Evolutionary conservation across 1,140 invertebrate species (phyloP).

Genomic region (Pogonognathellus flavescens): DNA sequence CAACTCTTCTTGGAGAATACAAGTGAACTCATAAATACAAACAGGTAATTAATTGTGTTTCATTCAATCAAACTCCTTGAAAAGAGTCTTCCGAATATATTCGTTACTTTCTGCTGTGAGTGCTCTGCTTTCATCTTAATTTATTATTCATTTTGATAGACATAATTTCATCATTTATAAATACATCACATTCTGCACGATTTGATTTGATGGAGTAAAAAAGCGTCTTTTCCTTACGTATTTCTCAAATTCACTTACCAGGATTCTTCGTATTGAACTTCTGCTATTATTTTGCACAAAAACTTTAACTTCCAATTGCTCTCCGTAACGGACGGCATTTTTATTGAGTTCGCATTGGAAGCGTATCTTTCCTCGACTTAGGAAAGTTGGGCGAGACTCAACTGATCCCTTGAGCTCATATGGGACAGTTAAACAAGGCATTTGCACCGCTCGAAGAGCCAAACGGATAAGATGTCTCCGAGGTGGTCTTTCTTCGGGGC

Average conservation of each 20-base stretch:
- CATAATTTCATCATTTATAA: too few species aligned
- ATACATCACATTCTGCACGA: too few species aligned
- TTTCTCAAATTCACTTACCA: too few species aligned
- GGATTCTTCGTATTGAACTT: constrained; percentile 94
- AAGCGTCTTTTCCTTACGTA: too few species aligned
- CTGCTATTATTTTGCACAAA: constrained; percentile 93
- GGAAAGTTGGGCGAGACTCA: constrained; percentile 69
- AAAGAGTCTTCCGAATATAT: too few species aligned
- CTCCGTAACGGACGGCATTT: constrained; percentile 81
- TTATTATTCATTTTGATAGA: too few species aligned
- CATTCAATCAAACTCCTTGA: not conserved
- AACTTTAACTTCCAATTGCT: constrained; percentile 77
- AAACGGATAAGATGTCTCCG: constrained; percentile 84
- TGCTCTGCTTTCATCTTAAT: too few species aligned
- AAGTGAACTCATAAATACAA: not conserved
- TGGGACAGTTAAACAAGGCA: constrained; percentile 41
- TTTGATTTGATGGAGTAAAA: too few species aligned
- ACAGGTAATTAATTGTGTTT: not conserved
- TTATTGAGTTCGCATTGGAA: constrained; percentile 94
- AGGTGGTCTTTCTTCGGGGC: constrained; percentile 82
- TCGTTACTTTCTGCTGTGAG: too few species aligned
- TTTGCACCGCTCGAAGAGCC: constrained; percentile 80
- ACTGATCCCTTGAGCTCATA: constrained; percentile 55
- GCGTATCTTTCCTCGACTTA: constrained; percentile 78
- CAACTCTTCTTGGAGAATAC: not conserved